These are phyloP conservation scores for Trochalopteron elliotii DNA, from an alignment of 2,113 vertebrate genomes.

Conservation along the genomic window DNA sequence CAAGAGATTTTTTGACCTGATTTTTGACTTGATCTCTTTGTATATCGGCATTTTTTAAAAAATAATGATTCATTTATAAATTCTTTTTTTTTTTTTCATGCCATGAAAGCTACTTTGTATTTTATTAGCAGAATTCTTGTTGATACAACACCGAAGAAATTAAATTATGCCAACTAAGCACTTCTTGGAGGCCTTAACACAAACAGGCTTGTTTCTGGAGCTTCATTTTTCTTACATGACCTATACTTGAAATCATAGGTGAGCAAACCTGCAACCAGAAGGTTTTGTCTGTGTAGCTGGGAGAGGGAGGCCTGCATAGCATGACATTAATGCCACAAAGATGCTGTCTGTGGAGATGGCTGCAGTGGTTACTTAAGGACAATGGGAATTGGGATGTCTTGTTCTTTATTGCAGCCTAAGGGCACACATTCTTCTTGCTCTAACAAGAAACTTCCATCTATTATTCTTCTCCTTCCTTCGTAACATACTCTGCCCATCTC, in stretches of 20 bases:
- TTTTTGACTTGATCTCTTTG: not conserved
- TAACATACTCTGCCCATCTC: not conserved
- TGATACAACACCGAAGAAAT: not conserved
- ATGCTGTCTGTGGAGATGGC: not conserved
- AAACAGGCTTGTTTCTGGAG: not conserved
- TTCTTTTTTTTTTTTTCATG: not conserved
- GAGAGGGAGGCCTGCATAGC: not conserved
- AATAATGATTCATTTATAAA: not conserved
- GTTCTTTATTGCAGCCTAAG: conserved; percentile 37
- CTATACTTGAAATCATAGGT: not conserved
- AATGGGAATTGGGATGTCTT: conserved; percentile 4
- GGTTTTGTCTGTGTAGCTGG: not conserved
- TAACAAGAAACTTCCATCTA: conserved; percentile 49
- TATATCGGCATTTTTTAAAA: not conserved
- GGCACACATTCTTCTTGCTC: conserved; percentile 42
- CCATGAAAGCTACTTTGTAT: not conserved
- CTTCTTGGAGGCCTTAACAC: not conserved
- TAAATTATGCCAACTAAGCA: not conserved
- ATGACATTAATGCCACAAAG: not conserved
- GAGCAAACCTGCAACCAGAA: not conserved
- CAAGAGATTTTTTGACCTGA: not conserved
- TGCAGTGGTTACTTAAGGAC: conserved; percentile 49
- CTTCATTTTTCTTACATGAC: not conserved
- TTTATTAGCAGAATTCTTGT: not conserved
- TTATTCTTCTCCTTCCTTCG: conserved; percentile 39